These are phyloP conservation scores for Deilephila elpenor DNA, from an alignment of 2,888 invertebrate species.

Conservation along the genomic window DNA sequence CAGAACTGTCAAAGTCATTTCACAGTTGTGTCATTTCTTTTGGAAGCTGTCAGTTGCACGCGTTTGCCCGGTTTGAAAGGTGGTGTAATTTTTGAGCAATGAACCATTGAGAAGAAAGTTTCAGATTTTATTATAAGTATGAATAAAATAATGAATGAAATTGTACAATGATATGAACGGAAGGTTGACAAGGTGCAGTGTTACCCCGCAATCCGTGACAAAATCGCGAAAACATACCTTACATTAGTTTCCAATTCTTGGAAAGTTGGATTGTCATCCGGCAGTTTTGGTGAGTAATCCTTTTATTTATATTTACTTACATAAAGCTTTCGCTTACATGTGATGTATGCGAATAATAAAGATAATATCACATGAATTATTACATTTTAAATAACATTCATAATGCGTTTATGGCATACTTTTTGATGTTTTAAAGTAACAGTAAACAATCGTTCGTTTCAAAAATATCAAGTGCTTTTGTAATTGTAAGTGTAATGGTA, in stretches of 20 bases:
- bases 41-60: slow-evolving; percentile 42
- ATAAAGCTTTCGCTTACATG: slow-evolving; percentile 21
- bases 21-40: slow-evolving; percentile 9
- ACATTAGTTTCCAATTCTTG: slow-evolving; percentile 66
- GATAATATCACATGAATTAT: not conserved
- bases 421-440: not conserved
- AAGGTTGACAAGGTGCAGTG: slow-evolving; percentile 58
- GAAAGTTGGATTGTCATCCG: slow-evolving; percentile 77
- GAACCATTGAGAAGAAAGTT: slow-evolving; percentile 43
- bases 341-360: slow-evolving; percentile 10
- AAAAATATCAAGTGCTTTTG: no score
- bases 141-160: slow-evolving; percentile 28
- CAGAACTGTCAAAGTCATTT: slow-evolving; percentile 35
- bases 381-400: not conserved
- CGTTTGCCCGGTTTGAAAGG: slow-evolving; percentile 32
- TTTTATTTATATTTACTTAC: slow-evolving; percentile 35
- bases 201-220: slow-evolving; percentile 59
- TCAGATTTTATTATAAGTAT: slow-evolving; percentile 35
- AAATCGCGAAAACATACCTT: slow-evolving; percentile 42
- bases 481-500: no score
- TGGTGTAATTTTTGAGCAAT: slow-evolving; percentile 30
- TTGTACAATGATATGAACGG: slow-evolving; percentile 29
- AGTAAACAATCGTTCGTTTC: not conserved
- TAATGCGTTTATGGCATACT: not conserved
- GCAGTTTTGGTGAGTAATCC: slow-evolving; percentile 75